Conservation (phyloP, 1,140 invertebrate species). For the Microplitis mediator region DNA sequence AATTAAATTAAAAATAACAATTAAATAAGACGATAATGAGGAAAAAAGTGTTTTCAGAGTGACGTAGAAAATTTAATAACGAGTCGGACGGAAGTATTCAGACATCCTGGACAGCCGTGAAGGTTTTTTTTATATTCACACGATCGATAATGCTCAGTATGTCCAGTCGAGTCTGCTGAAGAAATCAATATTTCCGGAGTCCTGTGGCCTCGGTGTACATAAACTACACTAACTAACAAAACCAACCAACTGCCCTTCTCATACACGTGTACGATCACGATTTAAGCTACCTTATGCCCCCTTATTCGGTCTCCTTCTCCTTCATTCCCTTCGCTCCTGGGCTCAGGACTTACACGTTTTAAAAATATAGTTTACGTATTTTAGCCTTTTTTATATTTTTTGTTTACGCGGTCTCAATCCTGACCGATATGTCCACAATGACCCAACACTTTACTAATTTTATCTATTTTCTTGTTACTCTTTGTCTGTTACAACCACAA, state of each 20-base stretch:
- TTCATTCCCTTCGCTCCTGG: too few species aligned
- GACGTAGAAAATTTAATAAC: not conserved
- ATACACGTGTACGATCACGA: not conserved
- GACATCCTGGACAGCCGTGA: slow-evolving; percentile 48
- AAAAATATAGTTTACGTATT: too few species aligned
- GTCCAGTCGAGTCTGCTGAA: slow-evolving; percentile 42
- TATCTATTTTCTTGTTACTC: too few species aligned
- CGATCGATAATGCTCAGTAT: slow-evolving; percentile 51
- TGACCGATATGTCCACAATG: too few species aligned
- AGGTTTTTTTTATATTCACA: slow-evolving; percentile 43
- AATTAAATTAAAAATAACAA: not conserved
- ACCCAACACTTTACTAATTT: too few species aligned
- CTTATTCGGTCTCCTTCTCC: too few species aligned
- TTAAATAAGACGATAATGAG: not conserved
- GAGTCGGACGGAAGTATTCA: slow-evolving; percentile 21
- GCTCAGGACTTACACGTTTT: too few species aligned
- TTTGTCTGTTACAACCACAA: too few species aligned
- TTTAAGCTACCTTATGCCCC: too few species aligned
- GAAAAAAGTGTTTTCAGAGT: not conserved
- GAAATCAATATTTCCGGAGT: slow-evolving; percentile 50
- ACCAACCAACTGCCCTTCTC: slow-evolving; percentile 1
- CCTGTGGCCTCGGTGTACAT: slow-evolving; percentile 41
- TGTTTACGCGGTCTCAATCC: too few species aligned
- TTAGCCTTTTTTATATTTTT: too few species aligned
- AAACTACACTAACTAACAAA: slow-evolving; percentile 24